Evolutionary conservation across 2,888 invertebrate genomes (phyloP).

Genomic region (Eristalinus aeneus): DNA sequence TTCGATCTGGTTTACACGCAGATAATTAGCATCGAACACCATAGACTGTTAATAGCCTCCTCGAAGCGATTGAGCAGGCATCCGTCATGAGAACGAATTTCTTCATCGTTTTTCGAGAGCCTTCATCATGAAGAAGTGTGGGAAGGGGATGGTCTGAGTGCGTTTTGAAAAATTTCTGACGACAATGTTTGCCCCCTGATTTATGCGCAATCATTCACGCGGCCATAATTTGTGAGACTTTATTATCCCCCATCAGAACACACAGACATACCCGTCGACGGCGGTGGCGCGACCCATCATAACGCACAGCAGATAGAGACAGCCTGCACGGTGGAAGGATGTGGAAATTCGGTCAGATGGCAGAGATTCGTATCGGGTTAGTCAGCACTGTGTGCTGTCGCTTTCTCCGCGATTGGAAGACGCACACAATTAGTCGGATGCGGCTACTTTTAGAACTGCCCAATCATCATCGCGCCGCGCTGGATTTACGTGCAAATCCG

Average conservation of each 20-base stretch:
- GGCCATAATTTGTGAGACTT: constrained; percentile 39
- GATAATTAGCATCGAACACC: constrained; percentile 31
- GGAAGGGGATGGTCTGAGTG: not conserved
- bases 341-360: constrained; percentile 26
- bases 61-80: constrained; percentile 22
- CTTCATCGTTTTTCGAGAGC: not conserved
- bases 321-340: not conserved
- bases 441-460: constrained; percentile 34
- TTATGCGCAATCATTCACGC: constrained; percentile 49
- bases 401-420: not conserved
- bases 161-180: constrained; percentile 35
- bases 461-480: not conserved
- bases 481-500: constrained; percentile 28
- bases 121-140: not conserved
- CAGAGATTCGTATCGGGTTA: not conserved
- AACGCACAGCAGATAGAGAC: not conserved
- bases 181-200: constrained; percentile 41
- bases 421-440: not conserved
- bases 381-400: not conserved
- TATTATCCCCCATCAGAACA: constrained; percentile 25
- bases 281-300: not conserved
- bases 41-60: not conserved
- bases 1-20: constrained; percentile 29
- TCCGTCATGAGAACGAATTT: constrained; percentile 48
- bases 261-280: not conserved